Evolutionary conservation across 1,140 invertebrate genomes (phyloP), one percentile per base, ranked within the genome.

Genomic region (Aporrectodea caliginosa): DNA sequence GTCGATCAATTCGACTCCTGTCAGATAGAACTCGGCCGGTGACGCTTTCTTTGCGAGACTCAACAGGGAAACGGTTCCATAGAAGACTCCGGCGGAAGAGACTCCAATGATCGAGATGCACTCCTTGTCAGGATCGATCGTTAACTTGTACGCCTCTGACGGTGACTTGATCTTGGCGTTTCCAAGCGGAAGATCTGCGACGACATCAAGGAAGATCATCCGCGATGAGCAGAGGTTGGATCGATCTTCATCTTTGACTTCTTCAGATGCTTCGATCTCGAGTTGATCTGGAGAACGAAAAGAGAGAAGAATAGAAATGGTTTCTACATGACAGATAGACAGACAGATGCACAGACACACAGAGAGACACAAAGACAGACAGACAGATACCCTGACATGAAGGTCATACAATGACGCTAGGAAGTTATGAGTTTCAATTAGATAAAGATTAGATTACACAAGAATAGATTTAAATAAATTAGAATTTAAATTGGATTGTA

Each of bases 1-100:
- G 77, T 88, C 86, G 16, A 31, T 29, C 30, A 87, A 6, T 1
- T 27, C 31, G 33, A 32, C 29, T 2, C n/a, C 31, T 6, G 31
- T 31, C 16, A 29, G 32, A 29, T n/a, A 35, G 27, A 29, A n/a
- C 1, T 2, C 16, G n/a, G 16, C 27, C 34, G 16, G 1, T 1
- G 35, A 16, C 35, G 12, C 35, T 6, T 6, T 12, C 43, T 58
- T 58, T 22, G 43, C n/a, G 14, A 76, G 16, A 35, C 35, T 76
- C 16, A 68, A 16, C 16, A 58, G 33, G 29, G 35, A 58, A 35
- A 76, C 35, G 75, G 31, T 29, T 14, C 75, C 75, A 35, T 76
- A 35, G 75, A 76, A 76, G 12, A 43, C 27, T 2, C 75, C 75
- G 35, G 16, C 27, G n/a, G 75, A 35, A 1, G 27, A 2, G 1